Evolutionary conservation across 2,113 vertebrate genomes (phyloP), one percentile per base, ranked within the genome.

Genomic region (Candoia aspera): DNA sequence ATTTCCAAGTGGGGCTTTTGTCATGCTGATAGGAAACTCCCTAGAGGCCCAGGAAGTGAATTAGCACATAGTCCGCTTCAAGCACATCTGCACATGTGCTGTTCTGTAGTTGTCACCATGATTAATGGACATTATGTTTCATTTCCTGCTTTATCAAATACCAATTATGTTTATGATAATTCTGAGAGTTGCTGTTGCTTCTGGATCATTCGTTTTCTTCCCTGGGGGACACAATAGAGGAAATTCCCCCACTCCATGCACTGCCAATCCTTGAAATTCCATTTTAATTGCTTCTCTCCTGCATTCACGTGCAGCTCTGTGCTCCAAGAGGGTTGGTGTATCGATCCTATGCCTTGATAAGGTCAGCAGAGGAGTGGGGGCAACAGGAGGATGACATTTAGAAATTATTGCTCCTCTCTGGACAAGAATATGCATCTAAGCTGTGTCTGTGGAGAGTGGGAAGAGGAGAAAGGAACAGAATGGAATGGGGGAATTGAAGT

Each of bases 301-400:
- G 95, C 95, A 96, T 96, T 96, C 95, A 93, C 95, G 95, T 95
- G 96, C 96, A 94, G 94, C 95, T 97, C 58, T 58, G 93, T 92
- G 53, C 93, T 96, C 91, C 0, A 12, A 92, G 94, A 92, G 96
- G 95, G 95, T 97, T 91, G 96, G 90, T 0, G 84, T 98, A 98
- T 98, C 59, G 98, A 98, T 98, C 96, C 94, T 94, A 91, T 84
- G 89, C 97, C 96, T 96, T 97, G 97, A 98, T 97, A 98, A 98
- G 98, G 98, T 97, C 98, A 97, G 95, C 53, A 91, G 95, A 97
- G 97, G 97, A 73, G 68, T 19, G 54, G 68, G 97, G 96, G 97
- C 26, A 46, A 73, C 46, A 96, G 97, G 68, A 92, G 95, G 96
- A 95, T 98, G 98, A 97, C 96, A 97, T 97, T 97, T 96, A 1